Conservation (phyloP, 2,888 invertebrate genomes). For the Onchidella celtica region DNA sequence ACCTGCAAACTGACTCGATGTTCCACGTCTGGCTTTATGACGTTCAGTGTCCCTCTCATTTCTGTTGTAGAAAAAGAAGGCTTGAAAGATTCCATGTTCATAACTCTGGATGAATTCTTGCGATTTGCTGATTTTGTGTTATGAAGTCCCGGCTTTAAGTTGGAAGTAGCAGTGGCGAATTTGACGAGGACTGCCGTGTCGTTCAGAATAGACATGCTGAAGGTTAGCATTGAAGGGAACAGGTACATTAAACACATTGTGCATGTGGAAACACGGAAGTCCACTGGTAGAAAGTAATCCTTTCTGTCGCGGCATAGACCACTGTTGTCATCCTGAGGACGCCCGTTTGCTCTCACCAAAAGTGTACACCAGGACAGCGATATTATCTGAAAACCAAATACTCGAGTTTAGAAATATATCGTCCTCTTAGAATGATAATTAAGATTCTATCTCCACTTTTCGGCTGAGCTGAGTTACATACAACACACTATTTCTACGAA, state of each 20-base stretch:
- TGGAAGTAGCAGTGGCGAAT: not conserved
- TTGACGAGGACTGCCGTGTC: not conserved
- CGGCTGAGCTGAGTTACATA: no score
- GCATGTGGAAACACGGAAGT: conserved; percentile 42
- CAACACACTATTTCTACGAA: no score
- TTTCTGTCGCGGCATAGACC: conserved; percentile 33
- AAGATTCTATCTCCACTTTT: no score
- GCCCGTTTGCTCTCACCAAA: no score
- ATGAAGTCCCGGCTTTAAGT: not conserved
- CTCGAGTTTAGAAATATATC: no score
- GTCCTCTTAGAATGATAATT: no score
- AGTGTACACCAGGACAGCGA: no score
- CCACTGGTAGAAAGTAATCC: not conserved
- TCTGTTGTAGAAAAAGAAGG: no score
- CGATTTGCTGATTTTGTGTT: no score
- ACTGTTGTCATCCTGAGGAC: not conserved
- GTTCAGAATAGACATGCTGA: not conserved
- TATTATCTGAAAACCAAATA: no score
- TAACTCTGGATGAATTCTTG: no score
- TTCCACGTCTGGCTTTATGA: not conserved
- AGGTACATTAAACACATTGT: conserved; percentile 41
- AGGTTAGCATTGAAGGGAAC: not conserved
- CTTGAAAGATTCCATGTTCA: no score
- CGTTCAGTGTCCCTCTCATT: not conserved
- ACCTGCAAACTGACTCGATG: not conserved